phyloP scores from a whole-genome alignment of 2,113 vertebrate genomes.

The Leptosomus discolor region DNA sequence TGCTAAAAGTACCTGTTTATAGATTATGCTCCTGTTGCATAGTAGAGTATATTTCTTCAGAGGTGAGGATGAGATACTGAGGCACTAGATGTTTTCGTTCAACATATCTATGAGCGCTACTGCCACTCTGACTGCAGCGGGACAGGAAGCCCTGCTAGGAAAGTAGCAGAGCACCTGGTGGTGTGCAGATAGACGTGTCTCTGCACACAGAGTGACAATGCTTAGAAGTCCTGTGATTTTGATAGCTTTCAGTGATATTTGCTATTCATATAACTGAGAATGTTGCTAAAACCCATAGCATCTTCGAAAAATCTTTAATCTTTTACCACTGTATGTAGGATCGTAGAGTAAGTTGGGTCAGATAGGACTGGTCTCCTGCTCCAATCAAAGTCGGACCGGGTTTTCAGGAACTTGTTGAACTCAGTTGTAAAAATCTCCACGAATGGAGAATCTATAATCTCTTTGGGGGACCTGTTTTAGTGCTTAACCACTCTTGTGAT shows the following conservation, averaged over 20 bases:
- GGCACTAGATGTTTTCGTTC: not conserved
- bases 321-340: not conserved
- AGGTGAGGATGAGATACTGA: not conserved
- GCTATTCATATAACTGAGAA: not conserved
- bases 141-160: not conserved
- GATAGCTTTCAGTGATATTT: not conserved
- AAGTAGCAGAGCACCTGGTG: not conserved
- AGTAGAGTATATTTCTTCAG: not conserved
- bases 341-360: not conserved
- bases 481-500: not conserved
- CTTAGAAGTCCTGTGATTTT: not conserved
- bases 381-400: not conserved
- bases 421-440: not conserved
- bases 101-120: not conserved
- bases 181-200: not conserved
- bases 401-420: not conserved
- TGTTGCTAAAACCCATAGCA: not conserved
- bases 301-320: not conserved
- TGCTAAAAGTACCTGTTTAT: not conserved
- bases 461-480: not conserved
- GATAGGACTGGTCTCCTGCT: not conserved
- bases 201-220: not conserved
- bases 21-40: not conserved
- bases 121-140: not conserved
- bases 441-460: not conserved